Evolutionary conservation across 2,797 vertebrate genomes (phyloP).

Genomic region (Melopsittacus undulatus): DNA sequence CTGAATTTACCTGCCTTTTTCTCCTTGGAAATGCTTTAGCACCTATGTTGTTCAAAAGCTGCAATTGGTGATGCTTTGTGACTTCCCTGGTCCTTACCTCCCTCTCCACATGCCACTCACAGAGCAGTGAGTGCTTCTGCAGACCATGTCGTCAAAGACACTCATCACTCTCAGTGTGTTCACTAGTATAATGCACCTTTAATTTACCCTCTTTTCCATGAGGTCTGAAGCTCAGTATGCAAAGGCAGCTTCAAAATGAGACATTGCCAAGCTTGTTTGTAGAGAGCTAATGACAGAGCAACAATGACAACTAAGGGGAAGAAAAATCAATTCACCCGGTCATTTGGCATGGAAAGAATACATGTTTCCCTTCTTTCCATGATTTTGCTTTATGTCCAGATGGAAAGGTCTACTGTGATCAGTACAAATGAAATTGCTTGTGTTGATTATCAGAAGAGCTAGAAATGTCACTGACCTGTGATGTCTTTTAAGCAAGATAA

Average conservation of each 20-base stretch:
- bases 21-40: not conserved
- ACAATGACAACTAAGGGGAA: not conserved
- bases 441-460: not conserved
- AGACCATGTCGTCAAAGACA: not conserved
- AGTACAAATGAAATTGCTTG: not conserved
- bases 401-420: not conserved
- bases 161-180: not conserved
- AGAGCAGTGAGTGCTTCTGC: not conserved
- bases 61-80: not conserved
- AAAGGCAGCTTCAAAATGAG: not conserved
- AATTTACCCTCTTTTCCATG: not conserved
- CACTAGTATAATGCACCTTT: not conserved
- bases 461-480: not conserved
- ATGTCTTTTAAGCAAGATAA: not conserved
- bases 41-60: not conserved
- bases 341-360: slow-evolving; percentile 4
- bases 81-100: not conserved
- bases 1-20: not conserved
- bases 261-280: slow-evolving; percentile 4
- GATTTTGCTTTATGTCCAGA: not conserved
- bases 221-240: not conserved
- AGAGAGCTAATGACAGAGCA: slow-evolving; percentile 30
- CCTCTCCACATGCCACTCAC: not conserved
- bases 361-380: not conserved
- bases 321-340: not conserved